phyloP scores from a whole-genome alignment of 2,113 vertebrate genomes.

The Pangasianodon gigas region DNA sequence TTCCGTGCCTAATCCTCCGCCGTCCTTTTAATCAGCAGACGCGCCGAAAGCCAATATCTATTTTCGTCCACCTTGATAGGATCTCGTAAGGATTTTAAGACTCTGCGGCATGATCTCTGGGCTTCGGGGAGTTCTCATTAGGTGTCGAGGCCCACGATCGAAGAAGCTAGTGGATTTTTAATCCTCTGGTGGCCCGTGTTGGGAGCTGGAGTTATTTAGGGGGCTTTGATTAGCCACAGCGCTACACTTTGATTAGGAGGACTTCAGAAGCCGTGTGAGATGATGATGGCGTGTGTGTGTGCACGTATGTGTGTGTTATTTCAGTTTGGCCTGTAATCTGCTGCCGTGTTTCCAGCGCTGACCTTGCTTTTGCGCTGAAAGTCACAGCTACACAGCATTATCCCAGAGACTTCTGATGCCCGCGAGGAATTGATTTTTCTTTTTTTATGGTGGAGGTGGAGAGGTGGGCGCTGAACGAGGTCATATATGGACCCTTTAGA shows the following conservation, averaged over 20 bases:
- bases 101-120: constrained; percentile 87
- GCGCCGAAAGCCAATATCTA: constrained; percentile 94
- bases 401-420: constrained; percentile 56
- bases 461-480: constrained; percentile 12
- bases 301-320: constrained; percentile 43
- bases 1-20: constrained; percentile 84
- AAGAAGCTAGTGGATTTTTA: constrained; percentile 99
- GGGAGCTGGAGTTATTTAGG: constrained; percentile 95
- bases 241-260: constrained; percentile 93
- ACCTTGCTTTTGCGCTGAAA: constrained; percentile 68
- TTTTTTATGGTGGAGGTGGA: constrained; percentile 12
- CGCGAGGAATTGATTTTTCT: constrained; percentile 51
- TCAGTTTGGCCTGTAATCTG: constrained; percentile 66
- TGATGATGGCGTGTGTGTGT: constrained; percentile 51
- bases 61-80: constrained; percentile 96
- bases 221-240: constrained; percentile 96
- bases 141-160: constrained; percentile 83
- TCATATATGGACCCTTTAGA: constrained; percentile 15
- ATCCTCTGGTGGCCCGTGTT: constrained; percentile 93
- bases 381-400: constrained; percentile 37
- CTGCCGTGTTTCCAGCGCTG: constrained; percentile 68
- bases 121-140: constrained; percentile 98
- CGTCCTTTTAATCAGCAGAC: constrained; percentile 95
- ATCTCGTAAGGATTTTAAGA: constrained; percentile 98
- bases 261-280: constrained; percentile 84